These are phyloP conservation scores for Thalassoma bifasciatum DNA, from an alignment of 2,113 vertebrate species.

Conservation along the genomic window DNA sequence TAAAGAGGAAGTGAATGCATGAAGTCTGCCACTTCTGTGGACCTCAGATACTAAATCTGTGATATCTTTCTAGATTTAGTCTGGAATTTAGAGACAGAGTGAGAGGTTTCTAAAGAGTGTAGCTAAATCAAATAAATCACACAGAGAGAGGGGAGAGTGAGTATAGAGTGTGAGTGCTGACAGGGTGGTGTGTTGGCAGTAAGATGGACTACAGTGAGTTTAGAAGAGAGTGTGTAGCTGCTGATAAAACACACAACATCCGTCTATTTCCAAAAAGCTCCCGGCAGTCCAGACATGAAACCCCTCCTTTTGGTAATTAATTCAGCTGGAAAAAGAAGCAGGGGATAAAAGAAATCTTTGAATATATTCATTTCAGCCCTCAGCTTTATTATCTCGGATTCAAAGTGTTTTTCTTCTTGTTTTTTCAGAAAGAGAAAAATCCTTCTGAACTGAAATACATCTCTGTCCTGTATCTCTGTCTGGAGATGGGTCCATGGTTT, in stretches of 20 bases:
- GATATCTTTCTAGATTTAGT: background rate
- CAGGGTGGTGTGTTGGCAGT: background rate
- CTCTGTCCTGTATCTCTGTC: too few relatives aligned
- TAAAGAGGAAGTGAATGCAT: too few relatives aligned
- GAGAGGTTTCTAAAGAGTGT: background rate
- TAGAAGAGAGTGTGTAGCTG: background rate
- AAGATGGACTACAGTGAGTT: background rate
- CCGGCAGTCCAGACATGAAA: slow-evolving; percentile 8
- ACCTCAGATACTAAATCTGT: too few relatives aligned
- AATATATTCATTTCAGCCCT: slow-evolving; percentile 35
- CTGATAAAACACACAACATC: slow-evolving; percentile 27
- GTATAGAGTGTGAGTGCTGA: background rate
- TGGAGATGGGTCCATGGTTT: too few relatives aligned
- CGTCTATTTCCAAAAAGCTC: slow-evolving; percentile 15
- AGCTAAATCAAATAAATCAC: background rate
- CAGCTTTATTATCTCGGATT: slow-evolving; percentile 26
- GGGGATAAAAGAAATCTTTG: slow-evolving; percentile 36
- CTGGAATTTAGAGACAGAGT: background rate
- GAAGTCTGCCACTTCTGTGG: too few relatives aligned
- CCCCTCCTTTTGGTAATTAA: slow-evolving; percentile 15
- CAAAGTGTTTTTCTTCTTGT: slow-evolving; percentile 14
- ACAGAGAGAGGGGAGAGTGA: background rate
- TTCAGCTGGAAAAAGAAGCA: slow-evolving; percentile 2
- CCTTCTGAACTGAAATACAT: background rate
- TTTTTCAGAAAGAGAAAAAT: background rate